A percentile compares a stretch with the other conserved stretches of the same genome.
These are phyloP conservation scores for Spermophilus dauricus DNA, from an alignment of 2,113 vertebrate genomes.

Conservation along the genomic window DNA sequence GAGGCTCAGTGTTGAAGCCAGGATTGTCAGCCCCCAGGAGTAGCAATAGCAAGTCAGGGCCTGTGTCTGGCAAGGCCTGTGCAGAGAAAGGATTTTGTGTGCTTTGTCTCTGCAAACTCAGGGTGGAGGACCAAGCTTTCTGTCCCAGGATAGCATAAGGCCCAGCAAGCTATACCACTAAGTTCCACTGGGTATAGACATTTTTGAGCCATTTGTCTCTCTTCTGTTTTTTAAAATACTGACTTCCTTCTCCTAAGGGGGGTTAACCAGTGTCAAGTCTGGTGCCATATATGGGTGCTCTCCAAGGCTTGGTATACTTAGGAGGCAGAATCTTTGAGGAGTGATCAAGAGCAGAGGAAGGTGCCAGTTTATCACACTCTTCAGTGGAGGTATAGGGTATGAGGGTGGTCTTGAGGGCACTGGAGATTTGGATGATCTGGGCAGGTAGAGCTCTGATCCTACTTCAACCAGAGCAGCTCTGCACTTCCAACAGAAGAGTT, in stretches of 20 bases:
- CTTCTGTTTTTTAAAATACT: neutral
- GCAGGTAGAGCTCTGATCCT: neutral
- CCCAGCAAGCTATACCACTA: neutral
- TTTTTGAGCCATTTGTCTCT: neutral
- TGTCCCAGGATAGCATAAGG: neutral
- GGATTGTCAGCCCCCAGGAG: neutral
- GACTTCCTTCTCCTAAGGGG: no score
- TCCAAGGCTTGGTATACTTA: neutral
- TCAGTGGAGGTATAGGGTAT: neutral
- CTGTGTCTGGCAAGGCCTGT: neutral
- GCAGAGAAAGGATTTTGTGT: neutral
- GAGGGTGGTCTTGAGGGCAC: neutral
- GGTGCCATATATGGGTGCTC: neutral
- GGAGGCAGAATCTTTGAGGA: neutral
- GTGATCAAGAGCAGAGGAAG: neutral
- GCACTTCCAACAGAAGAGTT: neutral
- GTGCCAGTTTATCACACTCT: neutral
- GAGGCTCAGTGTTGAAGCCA: neutral
- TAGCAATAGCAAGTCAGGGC: slow-evolving; percentile 16
- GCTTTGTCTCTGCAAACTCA: neutral
- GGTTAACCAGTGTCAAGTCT: neutral
- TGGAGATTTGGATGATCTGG: neutral
- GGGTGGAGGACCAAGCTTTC: neutral
- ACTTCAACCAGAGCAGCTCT: neutral
- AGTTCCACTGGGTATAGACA: neutral